These are phyloP conservation scores for Hydrolagus affinis DNA, from an alignment of 2,113 vertebrate species.

Conservation along the genomic window DNA sequence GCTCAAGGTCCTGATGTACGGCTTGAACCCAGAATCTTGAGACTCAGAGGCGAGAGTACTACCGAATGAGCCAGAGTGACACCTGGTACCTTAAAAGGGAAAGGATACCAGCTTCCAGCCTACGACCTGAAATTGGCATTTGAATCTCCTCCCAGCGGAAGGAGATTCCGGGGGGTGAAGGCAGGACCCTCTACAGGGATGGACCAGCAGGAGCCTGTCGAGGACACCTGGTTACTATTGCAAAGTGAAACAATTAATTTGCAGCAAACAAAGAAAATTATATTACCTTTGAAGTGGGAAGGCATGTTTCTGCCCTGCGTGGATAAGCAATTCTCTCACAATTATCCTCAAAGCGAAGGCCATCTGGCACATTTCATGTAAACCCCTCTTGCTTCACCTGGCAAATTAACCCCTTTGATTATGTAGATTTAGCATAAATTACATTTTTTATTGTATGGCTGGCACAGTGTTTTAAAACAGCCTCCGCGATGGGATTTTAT, in stretches of 20 bases:
- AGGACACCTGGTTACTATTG: neutral
- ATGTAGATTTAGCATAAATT: conserved; percentile 33
- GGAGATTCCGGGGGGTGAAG: no score
- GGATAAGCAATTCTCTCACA: conserved; percentile 21
- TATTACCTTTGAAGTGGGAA: conserved; percentile 21
- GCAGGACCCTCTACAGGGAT: neutral
- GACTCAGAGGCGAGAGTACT: no score
- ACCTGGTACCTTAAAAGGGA: no score
- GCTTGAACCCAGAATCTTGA: no score
- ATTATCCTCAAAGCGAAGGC: conserved; percentile 15
- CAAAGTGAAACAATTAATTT: neutral
- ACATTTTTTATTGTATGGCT: conserved; percentile 1
- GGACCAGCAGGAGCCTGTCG: neutral
- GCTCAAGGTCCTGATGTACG: no score
- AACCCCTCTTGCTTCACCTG: conserved; percentile 30
- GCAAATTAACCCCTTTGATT: conserved; percentile 32
- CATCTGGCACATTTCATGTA: conserved; percentile 25
- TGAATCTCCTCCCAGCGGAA: neutral
- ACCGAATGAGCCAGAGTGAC: no score
- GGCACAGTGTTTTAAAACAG: neutral
- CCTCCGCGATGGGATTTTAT: neutral
- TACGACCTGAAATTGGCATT: neutral
- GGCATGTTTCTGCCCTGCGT: neutral
- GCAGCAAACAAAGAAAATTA: neutral
- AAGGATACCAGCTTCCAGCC: neutral